Evolutionary conservation across 2,888 invertebrate species (phyloP).

Genomic region (Lobophora halterata): DNA sequence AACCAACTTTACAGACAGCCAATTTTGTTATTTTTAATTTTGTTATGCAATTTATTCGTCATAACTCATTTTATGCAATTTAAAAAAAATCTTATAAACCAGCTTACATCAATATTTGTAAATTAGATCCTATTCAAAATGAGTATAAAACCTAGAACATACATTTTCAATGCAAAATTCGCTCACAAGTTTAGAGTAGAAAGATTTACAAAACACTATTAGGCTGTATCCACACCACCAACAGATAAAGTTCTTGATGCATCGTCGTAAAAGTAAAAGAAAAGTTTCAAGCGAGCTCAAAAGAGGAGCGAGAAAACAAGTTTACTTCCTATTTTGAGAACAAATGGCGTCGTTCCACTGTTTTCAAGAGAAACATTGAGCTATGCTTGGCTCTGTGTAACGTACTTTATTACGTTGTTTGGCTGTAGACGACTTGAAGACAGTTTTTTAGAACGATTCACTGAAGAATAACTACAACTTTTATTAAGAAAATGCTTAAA

Average conservation of each 20-base stretch:
- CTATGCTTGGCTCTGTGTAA: conserved; percentile 30
- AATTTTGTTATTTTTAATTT: too few species aligned
- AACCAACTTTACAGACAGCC: too few species aligned
- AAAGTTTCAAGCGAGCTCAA: conserved; percentile 44
- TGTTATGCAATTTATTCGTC: too few species aligned
- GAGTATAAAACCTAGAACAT: too few species aligned
- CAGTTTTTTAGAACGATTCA: conserved; percentile 15
- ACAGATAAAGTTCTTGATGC: conserved; percentile 41
- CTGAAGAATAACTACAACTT: conserved; percentile 9
- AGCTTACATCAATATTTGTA: too few species aligned
- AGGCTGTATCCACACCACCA: conserved; percentile 29
- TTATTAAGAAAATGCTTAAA: too few species aligned
- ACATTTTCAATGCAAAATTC: conserved; percentile 9
- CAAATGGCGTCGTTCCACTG: conserved; percentile 52
- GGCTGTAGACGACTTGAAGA: conserved; percentile 20
- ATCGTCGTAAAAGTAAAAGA: conserved; percentile 49
- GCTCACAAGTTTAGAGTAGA: conserved; percentile 19
- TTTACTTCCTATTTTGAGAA: conserved; percentile 65
- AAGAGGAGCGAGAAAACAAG: conserved; percentile 57
- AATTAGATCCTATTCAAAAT: too few species aligned
- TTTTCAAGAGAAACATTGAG: conserved; percentile 42
- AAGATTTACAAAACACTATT: conserved; percentile 34
- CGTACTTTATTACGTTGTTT: conserved; percentile 32
- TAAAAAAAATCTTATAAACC: too few species aligned
- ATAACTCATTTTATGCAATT: too few species aligned